A percentile compares a stretch with the other conserved stretches of the same genome.
Conservation (phyloP, 2,888 invertebrate genomes). For the Chelonus formosanus region DNA sequence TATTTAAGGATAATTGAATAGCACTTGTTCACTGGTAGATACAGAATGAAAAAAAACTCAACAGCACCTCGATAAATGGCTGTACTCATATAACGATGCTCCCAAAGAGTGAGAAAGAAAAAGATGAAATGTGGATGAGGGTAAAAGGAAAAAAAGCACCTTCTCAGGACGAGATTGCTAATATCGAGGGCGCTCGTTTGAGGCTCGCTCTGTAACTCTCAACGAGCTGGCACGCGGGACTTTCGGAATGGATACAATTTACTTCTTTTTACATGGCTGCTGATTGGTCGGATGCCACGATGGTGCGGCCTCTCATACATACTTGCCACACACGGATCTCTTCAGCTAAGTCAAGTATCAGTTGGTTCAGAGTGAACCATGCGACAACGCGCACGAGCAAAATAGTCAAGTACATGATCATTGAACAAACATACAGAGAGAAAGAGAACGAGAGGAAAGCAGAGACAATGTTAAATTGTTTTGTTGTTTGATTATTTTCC, state of each 20-base stretch:
- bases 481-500: no score
- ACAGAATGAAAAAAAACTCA: background rate
- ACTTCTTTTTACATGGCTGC: conserved; percentile 28
- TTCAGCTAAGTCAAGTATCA: no score
- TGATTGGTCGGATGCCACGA: conserved; percentile 26
- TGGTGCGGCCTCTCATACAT: conserved; percentile 14
- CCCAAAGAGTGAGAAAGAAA: conserved; percentile 8
- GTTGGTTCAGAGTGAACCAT: no score
- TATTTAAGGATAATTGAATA: conserved; percentile 7
- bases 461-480: no score
- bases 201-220: conserved; percentile 19
- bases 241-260: conserved; percentile 32
- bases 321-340: conserved; percentile 1
- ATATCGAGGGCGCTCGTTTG: conserved; percentile 23
- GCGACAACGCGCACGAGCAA: no score
- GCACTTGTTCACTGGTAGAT: conserved; percentile 9
- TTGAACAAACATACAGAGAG: no score
- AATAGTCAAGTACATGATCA: no score
- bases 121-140: conserved; percentile 17
- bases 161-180: conserved; percentile 28
- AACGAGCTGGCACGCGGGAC: conserved; percentile 19
- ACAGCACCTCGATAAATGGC: conserved; percentile 18
- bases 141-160: background rate
- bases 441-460: no score
- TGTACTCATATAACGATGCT: conserved; percentile 9